Percentiles rank a stretch among this genome's conserved stretches.
Evolutionary conservation across 2,888 invertebrate species (phyloP).

Genomic region (Allacma fusca): DNA sequence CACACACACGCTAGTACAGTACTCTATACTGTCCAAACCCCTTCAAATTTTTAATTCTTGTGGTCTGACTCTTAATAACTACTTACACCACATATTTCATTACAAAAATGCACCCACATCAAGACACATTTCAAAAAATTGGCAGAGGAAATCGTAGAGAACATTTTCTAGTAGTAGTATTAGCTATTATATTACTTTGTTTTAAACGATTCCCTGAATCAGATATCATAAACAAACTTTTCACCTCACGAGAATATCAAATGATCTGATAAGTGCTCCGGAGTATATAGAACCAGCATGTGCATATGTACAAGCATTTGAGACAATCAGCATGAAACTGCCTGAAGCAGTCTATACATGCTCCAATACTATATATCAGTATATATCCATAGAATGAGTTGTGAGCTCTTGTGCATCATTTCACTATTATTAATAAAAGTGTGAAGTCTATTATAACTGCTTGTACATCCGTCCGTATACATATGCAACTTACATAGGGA

Average conservation of each 20-base stretch:
- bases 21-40: too few species aligned
- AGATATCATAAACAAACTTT: slow-evolving; percentile 20
- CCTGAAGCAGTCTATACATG: background rate
- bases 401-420: too few species aligned
- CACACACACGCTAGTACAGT: too few species aligned
- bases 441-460: too few species aligned
- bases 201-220: background rate
- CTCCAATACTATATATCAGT: background rate
- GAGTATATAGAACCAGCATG: background rate
- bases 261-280: slow-evolving; percentile 23
- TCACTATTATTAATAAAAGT: too few species aligned
- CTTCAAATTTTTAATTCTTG: too few species aligned
- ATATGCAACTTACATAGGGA: too few species aligned
- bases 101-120: too few species aligned
- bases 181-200: background rate
- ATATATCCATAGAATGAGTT: too few species aligned
- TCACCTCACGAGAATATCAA: slow-evolving; percentile 24
- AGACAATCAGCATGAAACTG: background rate
- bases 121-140: background rate
- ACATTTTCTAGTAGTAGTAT: background rate
- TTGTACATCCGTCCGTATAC: too few species aligned
- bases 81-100: too few species aligned
- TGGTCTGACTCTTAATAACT: too few species aligned
- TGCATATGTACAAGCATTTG: background rate
- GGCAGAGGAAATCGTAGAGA: background rate